Base-by-base conservation (phyloP, 2,797 vertebrate genomes). In the Spinibarbus caldwelli region DNA sequence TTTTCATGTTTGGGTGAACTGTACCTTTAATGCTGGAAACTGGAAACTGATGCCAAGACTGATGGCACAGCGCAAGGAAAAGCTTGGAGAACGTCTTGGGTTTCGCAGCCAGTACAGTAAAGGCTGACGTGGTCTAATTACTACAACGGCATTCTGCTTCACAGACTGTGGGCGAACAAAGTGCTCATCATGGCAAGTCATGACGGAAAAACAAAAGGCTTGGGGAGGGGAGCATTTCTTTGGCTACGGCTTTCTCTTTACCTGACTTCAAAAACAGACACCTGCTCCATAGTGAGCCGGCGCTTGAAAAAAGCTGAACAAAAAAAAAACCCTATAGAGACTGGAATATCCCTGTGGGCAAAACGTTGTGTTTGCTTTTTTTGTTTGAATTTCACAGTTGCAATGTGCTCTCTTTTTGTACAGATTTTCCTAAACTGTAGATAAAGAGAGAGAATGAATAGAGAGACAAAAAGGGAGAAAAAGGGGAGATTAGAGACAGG, bases 401-500 rank as follows among this genome's bases (percentile, higher is more conserved):
- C 66, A 73, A 54, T 6, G 84, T 38, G 87, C 66, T 82, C 85
- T 90, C 81, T 86, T 80, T 73, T 78, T 19, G 43, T 88, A 73
- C 85, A 85, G 73, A 87, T 91, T 91, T 91, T 78, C 71, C 81
- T 90, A 89, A 90, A 92, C 31, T 57, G 78, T 71, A 0, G 70
- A 86, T 87, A 34, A 85, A 85, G 88, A 90, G 82, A 90, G 86
- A 86, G 88, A 90, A 87, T 75, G 66, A 84, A 87, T 85, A 85
- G 86, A 90, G 86, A 87, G 86, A 89, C 49, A 92, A 89, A 91
- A 91, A 89, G 86, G 52, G n/a, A 79, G 5, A 84, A 86, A 90
- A 85, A 90, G 77, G 79, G 83, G 84, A 93, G 93, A 93, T 94
- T 94, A 92, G 85, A 91, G 88, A 79, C 66, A 68, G 88, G 45